Percentiles rank a stretch among this genome's conserved stretches.
phyloP scores from a whole-genome alignment of 1,140 invertebrate species.

The Zaprionus vittiger region DNA sequence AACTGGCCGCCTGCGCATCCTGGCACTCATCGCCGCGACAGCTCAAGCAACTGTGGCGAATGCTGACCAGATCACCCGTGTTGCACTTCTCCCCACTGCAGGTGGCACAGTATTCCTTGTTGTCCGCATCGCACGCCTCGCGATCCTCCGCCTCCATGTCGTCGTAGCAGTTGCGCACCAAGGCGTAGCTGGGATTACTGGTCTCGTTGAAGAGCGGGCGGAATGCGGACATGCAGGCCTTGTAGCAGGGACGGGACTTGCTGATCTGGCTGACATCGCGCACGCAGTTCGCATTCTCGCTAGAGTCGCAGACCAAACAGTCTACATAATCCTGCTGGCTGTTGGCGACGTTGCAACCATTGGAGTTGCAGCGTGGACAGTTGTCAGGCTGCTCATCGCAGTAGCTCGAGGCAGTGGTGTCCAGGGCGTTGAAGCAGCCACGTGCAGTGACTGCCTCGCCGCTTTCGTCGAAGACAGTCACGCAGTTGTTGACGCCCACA shows the following conservation, averaged over 20 bases:
- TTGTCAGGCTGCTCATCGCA: conserved; percentile 55
- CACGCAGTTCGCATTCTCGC: conserved; percentile 48
- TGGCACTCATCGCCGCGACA: conserved; percentile 70
- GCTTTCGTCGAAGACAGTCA: conserved; percentile 61
- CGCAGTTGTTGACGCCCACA: conserved; percentile 62
- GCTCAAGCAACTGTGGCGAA: conserved; percentile 61
- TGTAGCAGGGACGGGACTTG: conserved; percentile 60
- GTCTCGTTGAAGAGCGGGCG: conserved; percentile 46
- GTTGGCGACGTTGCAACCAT: conserved; percentile 72
- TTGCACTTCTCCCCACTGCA: conserved; percentile 65
- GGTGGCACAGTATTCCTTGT: conserved; percentile 50
- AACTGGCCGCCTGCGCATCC: conserved; percentile 33
- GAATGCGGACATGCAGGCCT: conserved; percentile 69
- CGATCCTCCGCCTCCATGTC: conserved; percentile 69
- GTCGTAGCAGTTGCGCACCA: conserved; percentile 67
- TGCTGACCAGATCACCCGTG: conserved; percentile 52
- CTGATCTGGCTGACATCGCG: conserved; percentile 24
- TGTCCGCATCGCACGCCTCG: conserved; percentile 42
- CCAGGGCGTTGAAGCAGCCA: conserved; percentile 56
- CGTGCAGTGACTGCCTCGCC: conserved; percentile 55
- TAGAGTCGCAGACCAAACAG: conserved; percentile 70
- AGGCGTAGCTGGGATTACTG: conserved; percentile 59
- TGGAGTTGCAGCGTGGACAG: conserved; percentile 77
- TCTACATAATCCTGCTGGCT: conserved; percentile 57
- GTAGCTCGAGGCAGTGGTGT: conserved; percentile 9